Percentiles rank a stretch among this genome's conserved stretches.
Conservation (phyloP, 2,113 vertebrate genomes). For the Sinocyclocheilus rhinocerous region DNA sequence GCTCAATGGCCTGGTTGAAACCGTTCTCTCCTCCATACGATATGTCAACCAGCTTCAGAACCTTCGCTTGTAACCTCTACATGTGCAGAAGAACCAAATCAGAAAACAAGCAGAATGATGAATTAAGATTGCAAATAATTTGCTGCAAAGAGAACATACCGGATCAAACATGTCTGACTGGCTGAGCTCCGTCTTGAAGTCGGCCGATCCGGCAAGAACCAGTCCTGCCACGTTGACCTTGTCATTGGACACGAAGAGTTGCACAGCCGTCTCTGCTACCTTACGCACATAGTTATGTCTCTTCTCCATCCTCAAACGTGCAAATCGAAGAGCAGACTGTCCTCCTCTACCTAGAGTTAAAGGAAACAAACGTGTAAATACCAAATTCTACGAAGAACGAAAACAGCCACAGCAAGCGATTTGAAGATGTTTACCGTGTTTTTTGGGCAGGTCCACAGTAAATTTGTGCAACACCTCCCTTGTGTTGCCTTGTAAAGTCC, state of each 20-base stretch:
- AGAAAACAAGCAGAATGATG: background rate
- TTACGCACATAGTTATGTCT: conserved; percentile 98
- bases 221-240: conserved; percentile 99
- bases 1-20: conserved; percentile 98
- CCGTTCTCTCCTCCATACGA: conserved; percentile 96
- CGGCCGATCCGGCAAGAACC: conserved; percentile 95
- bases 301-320: conserved; percentile 98
- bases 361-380: background rate
- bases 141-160: conserved; percentile 74
- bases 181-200: conserved; percentile 98
- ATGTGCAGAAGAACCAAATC: background rate
- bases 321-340: conserved; percentile 96
- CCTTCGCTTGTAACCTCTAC: conserved; percentile 98
- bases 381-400: background rate
- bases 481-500: conserved; percentile 97
- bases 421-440: conserved; percentile 83
- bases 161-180: conserved; percentile 99
- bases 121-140: background rate
- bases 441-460: conserved; percentile 94
- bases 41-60: conserved; percentile 99
- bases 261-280: conserved; percentile 91
- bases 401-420: background rate
- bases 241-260: conserved; percentile 93
- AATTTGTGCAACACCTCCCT: conserved; percentile 96
- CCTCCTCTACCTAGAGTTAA: conserved; percentile 88